Conservation (phyloP, 2,888 invertebrate species). For the Taenaris catops region DNA sequence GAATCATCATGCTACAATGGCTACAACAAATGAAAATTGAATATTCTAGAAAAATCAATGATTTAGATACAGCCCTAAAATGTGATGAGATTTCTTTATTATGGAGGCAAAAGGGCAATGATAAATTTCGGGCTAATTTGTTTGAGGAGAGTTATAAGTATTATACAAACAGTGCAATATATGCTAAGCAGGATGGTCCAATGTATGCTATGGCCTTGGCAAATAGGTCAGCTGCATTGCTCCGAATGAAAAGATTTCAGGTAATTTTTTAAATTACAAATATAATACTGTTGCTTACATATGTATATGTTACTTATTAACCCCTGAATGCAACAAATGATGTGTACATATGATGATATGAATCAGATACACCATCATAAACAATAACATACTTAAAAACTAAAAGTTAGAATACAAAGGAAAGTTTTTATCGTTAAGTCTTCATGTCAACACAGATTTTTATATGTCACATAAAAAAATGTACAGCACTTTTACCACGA, state of each 20-base stretch:
- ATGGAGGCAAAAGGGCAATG: slow-evolving; percentile 79
- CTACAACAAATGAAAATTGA: slow-evolving; percentile 49
- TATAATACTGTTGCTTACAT: too few relatives aligned
- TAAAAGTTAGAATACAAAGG: too few relatives aligned
- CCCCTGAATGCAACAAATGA: too few relatives aligned
- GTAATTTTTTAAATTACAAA: slow-evolving; percentile 41
- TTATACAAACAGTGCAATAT: slow-evolving; percentile 82
- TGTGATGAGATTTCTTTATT: slow-evolving; percentile 49
- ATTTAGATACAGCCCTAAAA: slow-evolving; percentile 51
- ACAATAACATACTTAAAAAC: too few relatives aligned
- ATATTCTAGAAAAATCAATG: slow-evolving; percentile 43
- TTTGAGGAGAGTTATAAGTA: slow-evolving; percentile 73
- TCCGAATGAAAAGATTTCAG: slow-evolving; percentile 79
- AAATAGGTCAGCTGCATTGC: slow-evolving; percentile 84
- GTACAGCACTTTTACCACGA: too few relatives aligned
- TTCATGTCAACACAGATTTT: too few relatives aligned
- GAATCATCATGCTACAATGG: slow-evolving; percentile 60
- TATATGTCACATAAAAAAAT: too few relatives aligned
- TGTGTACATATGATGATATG: too few relatives aligned
- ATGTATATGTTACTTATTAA: too few relatives aligned
- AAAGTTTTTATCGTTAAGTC: too few relatives aligned
- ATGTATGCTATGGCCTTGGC: slow-evolving; percentile 83
- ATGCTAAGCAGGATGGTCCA: slow-evolving; percentile 73
- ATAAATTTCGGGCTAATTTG: slow-evolving; percentile 74
- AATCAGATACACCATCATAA: too few relatives aligned